Base-by-base conservation (phyloP, 1,140 invertebrate species). In the Leptinotarsa lineolata region DNA sequence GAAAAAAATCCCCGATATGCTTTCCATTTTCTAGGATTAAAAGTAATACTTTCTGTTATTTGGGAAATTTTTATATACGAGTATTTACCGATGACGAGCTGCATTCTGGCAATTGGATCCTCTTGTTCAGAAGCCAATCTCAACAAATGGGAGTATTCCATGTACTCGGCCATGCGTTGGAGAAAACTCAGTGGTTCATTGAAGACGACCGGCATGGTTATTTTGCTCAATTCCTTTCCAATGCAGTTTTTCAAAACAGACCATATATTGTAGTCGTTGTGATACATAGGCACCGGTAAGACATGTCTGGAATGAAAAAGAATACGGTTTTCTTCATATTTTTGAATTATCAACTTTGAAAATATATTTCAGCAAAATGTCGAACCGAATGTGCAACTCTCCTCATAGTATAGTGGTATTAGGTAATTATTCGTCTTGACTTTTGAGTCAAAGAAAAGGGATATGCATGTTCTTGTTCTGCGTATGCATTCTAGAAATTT, bases 101-200 rank as follows among this genome's bases (percentile, higher is more conserved):
- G 92, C 86, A 98, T 91, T 81, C 96, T 88, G 16, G 89, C 87
- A 3, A 95, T 85, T 13, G 95, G 93, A 83, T 94, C 92, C 30
- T 91, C 87, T 79, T 92, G 90, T 48, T 91, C 86, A 1, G 92
- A 87, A 8, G 95, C 95, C 77, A 90, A 88, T 60, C 92, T 89
- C 6, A 99, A 86, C n/a, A 98, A 86, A 80, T 94, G 88, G 3
- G 92, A 90, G 82, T 99, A 99, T 85, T 98, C 96, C 90, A 98
- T 92, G 82, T 97, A 96, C 86, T 99, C 97, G 16, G 95, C 90
- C 82, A 99, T 91, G 74, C 97, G 88, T 88, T 99, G 96, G 8
- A 99, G 89, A 85, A 99, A 98, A 78, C 94, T 96, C 46, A 99
- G 86, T 0, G 97, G 97, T 86, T 99, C 97, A 85, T 99, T 99